These are phyloP conservation scores for Eristalis intricaria DNA, from an alignment of 2,888 invertebrate species.

Conservation along the genomic window DNA sequence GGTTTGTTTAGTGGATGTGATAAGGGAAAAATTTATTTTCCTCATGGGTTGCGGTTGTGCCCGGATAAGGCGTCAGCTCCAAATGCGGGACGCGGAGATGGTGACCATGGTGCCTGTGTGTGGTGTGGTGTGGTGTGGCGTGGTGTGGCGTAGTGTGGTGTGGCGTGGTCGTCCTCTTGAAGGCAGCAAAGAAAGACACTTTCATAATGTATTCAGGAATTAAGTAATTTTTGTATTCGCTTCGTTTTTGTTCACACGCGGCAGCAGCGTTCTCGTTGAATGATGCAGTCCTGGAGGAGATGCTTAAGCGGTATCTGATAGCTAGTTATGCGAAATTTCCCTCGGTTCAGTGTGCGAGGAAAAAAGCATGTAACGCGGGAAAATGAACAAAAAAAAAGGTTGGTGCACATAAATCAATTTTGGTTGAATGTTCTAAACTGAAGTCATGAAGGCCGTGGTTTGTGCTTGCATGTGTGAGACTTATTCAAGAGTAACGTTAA, in stretches of 20 bases:
- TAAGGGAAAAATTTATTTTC: conserved; percentile 68
- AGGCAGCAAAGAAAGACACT: conserved; percentile 45
- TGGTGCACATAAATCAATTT: too few relatives aligned
- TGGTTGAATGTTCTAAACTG: too few relatives aligned
- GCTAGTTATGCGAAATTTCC: not conserved
- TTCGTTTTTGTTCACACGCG: not conserved
- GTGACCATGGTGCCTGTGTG: not conserved
- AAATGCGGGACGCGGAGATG: too few relatives aligned
- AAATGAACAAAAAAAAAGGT: too few relatives aligned
- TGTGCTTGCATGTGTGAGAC: too few relatives aligned
- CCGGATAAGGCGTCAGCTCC: not conserved
- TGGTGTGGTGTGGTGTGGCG: not conserved
- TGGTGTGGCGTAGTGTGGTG: not conserved
- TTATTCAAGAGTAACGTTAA: too few relatives aligned
- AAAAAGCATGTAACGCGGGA: too few relatives aligned
- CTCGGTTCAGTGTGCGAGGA: too few relatives aligned
- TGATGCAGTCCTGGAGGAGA: not conserved
- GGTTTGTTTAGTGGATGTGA: conserved; percentile 71
- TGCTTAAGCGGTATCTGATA: not conserved
- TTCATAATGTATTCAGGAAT: conserved; percentile 61
- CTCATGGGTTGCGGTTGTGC: conserved; percentile 33
- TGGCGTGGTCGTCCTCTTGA: not conserved
- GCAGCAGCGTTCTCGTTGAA: not conserved
- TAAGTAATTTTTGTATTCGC: conserved; percentile 44
- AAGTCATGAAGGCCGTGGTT: too few relatives aligned